phyloP scores from a whole-genome alignment of 2,113 vertebrate species.

The Galeopterus variegatus region DNA sequence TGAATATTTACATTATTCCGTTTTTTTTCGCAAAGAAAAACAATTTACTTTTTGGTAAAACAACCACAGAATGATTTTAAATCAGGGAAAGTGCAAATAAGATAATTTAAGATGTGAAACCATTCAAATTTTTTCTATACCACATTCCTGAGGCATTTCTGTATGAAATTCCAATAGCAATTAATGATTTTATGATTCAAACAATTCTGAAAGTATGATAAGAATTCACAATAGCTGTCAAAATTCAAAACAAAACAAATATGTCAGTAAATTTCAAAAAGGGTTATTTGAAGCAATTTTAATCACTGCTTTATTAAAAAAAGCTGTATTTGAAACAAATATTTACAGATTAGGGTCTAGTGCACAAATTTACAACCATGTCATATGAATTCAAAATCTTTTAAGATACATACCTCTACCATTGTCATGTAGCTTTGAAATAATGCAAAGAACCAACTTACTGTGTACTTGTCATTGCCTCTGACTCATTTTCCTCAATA shows the following conservation, averaged over 20 bases:
- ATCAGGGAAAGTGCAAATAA: constrained; percentile 3
- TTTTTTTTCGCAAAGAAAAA: constrained; percentile 70
- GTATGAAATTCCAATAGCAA: constrained; percentile 58
- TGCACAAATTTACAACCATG: not conserved
- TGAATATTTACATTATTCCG: constrained; percentile 20
- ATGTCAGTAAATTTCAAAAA: constrained; percentile 61
- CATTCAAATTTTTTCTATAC: not conserved
- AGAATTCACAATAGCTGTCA: constrained; percentile 67
- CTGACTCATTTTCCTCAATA: not conserved
- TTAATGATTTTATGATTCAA: constrained; percentile 62
- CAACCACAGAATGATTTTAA: constrained; percentile 20
- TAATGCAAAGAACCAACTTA: not conserved
- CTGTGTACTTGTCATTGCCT: not conserved
- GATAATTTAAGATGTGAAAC: not conserved
- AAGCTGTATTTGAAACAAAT: constrained; percentile 38
- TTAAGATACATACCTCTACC: not conserved
- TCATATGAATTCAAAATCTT: constrained; percentile 28
- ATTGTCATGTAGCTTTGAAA: not conserved
- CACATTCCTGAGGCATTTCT: not conserved
- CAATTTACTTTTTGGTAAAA: not conserved
- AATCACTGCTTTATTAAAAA: constrained; percentile 51
- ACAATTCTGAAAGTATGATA: constrained; percentile 56
- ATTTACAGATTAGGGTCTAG: not conserved
- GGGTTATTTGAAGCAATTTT: constrained; percentile 44
- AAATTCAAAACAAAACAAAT: constrained; percentile 70